Conservation (phyloP, 2,888 invertebrate species). For the Abscondita cerata region DNA sequence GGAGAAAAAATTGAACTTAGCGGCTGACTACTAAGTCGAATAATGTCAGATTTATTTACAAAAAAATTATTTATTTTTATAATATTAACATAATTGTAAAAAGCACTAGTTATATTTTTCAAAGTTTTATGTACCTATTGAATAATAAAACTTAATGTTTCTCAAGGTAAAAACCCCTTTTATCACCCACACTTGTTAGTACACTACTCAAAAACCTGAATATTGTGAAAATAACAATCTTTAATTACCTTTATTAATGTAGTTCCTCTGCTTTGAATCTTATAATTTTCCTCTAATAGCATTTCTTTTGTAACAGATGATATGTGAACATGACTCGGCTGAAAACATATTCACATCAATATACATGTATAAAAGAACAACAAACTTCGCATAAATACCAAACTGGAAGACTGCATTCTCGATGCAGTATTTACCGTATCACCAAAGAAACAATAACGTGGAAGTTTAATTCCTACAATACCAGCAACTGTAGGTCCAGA, state of each 20-base stretch:
- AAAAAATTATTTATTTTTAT: too few species aligned
- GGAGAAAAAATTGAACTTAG: too few species aligned
- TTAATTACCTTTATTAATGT: constrained; percentile 78
- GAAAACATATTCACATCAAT: constrained; percentile 36
- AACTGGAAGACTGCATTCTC: constrained; percentile 79
- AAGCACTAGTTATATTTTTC: too few species aligned
- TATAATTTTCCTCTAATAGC: constrained; percentile 70
- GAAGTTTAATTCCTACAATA: constrained; percentile 84
- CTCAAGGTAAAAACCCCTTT: too few species aligned
- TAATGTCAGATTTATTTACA: too few species aligned
- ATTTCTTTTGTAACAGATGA: constrained; percentile 74
- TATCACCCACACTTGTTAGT: too few species aligned
- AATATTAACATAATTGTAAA: too few species aligned
- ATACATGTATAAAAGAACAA: background rate
- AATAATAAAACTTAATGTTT: too few species aligned
- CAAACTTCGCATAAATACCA: constrained; percentile 54
- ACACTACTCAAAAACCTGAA: too few species aligned
- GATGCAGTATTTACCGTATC: constrained; percentile 93
- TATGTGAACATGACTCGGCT: constrained; percentile 78
- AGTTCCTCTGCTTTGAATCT: constrained; percentile 74
- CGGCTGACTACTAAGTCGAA: too few species aligned
- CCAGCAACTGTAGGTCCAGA: constrained; percentile 89
- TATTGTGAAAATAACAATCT: too few species aligned
- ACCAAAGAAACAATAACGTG: constrained; percentile 88
- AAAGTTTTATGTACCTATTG: too few species aligned